Evolutionary conservation across 2,113 vertebrate species (phyloP), one percentile per base, ranked within the genome.

Genomic region (Nipponia nippon): DNA sequence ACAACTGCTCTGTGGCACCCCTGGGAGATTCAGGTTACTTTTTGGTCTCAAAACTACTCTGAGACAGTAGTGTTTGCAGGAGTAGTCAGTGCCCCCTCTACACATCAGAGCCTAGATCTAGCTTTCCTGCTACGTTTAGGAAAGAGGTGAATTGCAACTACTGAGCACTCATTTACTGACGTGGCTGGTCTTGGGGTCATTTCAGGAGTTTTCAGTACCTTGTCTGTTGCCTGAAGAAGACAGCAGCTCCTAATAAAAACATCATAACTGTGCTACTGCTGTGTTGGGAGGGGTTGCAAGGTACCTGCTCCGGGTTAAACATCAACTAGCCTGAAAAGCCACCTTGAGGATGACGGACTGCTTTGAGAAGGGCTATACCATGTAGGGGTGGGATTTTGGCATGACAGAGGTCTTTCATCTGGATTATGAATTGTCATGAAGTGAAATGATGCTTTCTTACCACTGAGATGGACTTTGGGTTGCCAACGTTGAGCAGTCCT

Each of bases 401-500:
- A n/a, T 7, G n/a, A 34, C 2, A 6, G 47, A 70, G 25, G 7
- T 75, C 83, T 80, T 82, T 50, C 9, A 38, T 47, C 25, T 67
- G 23, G 6, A 19, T 52, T 84, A 32, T 17, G 38, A 59, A 30
- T 50, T 61, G 26, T 30, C 12, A 11, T 26, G 17, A 84, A 62
- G 38, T 40, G 38, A 75, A 73, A 62, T 5, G 13, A 34, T 32
- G 25, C 9, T 73, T 92, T 95, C 23, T 25, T 86, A 18, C 29
- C 46, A 29, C 46, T 2, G 12, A 75, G 16, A 47, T 38, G 32
- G 63, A 58, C 19, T 73, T 73, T 8, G 16, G 11, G 42, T 29
- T 63, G 49, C 34, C n/a, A 66, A 2, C 0, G 0, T 2, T 69
- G 36, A 72, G 23, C 25, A 40, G 26, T 36, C 30, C 40, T 84